These are phyloP conservation scores for Hypothenemus hampei DNA, from an alignment of 1,140 invertebrate species.

Conservation along the genomic window DNA sequence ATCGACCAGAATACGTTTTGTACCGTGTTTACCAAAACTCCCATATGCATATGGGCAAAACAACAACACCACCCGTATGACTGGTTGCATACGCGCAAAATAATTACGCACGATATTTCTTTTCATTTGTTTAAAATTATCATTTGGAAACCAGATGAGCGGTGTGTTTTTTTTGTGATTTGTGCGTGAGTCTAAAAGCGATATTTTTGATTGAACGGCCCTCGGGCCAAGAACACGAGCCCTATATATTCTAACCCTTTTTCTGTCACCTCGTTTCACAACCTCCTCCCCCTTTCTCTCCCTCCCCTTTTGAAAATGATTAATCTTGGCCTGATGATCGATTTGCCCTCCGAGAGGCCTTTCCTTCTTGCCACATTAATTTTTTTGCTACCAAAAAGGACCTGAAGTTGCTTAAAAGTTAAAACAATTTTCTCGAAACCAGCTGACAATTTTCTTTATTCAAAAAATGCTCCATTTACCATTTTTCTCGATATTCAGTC, in stretches of 20 bases:
- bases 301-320: conserved; percentile 6
- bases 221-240: background rate
- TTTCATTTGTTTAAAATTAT: too few species aligned
- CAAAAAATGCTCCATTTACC: too few species aligned
- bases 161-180: background rate
- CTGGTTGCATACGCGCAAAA: background rate
- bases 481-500: too few species aligned
- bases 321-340: conserved; percentile 15
- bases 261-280: conserved; percentile 2
- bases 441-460: too few species aligned
- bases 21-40: background rate
- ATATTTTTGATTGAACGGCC: conserved; percentile 14
- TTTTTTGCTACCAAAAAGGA: too few species aligned
- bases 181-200: background rate
- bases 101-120: too few species aligned
- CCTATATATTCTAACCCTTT: too few species aligned
- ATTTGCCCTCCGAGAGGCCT: conserved; percentile 6
- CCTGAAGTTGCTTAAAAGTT: too few species aligned
- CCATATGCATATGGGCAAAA: too few species aligned
- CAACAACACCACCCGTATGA: too few species aligned
- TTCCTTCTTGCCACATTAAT: conserved; percentile 14
- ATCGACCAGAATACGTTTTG: background rate
- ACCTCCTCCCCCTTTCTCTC: conserved; percentile 16
- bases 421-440: too few species aligned
- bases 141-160: too few species aligned